Evolutionary conservation across 1,140 invertebrate genomes (phyloP), one percentile per base, ranked within the genome.

Genomic region (Brachionus koreanus): DNA sequence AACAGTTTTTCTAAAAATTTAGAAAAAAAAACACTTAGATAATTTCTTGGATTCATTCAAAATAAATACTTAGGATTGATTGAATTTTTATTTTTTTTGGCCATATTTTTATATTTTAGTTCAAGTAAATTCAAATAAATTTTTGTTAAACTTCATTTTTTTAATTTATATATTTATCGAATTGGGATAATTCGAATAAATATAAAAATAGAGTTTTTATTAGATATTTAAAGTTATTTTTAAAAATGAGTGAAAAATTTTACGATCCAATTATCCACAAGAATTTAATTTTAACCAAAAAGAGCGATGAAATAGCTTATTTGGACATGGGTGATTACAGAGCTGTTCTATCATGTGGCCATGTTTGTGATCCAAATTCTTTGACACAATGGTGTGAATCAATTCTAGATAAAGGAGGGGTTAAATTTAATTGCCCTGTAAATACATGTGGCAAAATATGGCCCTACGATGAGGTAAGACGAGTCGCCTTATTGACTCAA

Each of bases 191-290:
- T 9, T 63, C 23, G 12, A 33, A 63, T 63, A 33, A 46, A 46
- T 25, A 10, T 63, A 63, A 63, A 63, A 63, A 25, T 63, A 25
- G 25, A 63, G 7, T n/a, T 63, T 67, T 67, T 67, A 13, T 29
- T 10, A 67, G 25, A 29, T n/a, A 35, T 33, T 67, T 13, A 33
- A n/a, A 33, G 13, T 25, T 25, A 63, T 63, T 33, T 33, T 33
- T n/a, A n/a, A 67, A 67, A 67, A 67, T 67, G 63, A 13, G 25
- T 35, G 63, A 33, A 29, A 67, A 67, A 67, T 33, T 67, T 12
- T 67, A 67, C 7, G 7, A 67, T 67, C 63, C 63, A 33, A 67
- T 3, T 12, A 67, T 67, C 6, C 63, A 67, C 33, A 35, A 7
- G 29, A 67, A 67, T 37, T 33, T 67, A n/a, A 67, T 5, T 13